Evolutionary conservation across 2,888 invertebrate species (phyloP), one percentile per base, ranked within the genome.

Genomic region (Caenorhabditis sp.): DNA sequence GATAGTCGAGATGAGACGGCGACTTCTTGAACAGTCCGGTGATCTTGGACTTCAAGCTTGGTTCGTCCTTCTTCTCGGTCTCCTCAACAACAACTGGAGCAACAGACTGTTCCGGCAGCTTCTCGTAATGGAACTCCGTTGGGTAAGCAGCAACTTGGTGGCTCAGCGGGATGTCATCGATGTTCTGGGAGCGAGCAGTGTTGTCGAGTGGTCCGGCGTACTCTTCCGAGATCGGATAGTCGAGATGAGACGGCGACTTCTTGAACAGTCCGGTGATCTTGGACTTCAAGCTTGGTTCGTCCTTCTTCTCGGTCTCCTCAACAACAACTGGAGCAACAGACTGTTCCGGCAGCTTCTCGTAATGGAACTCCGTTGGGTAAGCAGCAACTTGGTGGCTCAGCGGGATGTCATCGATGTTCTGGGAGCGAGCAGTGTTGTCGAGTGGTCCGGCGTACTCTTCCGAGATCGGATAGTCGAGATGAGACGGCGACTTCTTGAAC

Each of bases 1-100:
- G 80, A 43, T 83, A 83, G 53, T 80, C 82, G 24, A 66, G 74
- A 46, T 79, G 65, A 13, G 81, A 77, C 22, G 75, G 39, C n/a
- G 58, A 46, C 56, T 68, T 63, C 56, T 79, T 79, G 81, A 53
- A 63, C n/a, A n/a, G n/a, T n/a, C n/a, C n/a, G n/a, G n/a, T n/a
- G n/a, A n/a, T n/a, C n/a, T n/a, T n/a, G n/a, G n/a, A n/a, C n/a
- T n/a, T n/a, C n/a, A n/a, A n/a, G n/a, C n/a, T n/a, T n/a, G n/a
- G n/a, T n/a, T n/a, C n/a, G n/a, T n/a, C n/a, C n/a, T n/a, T n/a
- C n/a, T n/a, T n/a, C n/a, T n/a, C n/a, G n/a, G n/a, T n/a, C n/a
- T n/a, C n/a, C n/a, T n/a, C n/a, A n/a, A n/a, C n/a, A n/a, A n/a
- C n/a, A n/a, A n/a, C n/a, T n/a, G n/a, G n/a, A n/a, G n/a, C n/a